Conservation (phyloP, 1,140 invertebrate genomes). For the Bombus affinis region DNA sequence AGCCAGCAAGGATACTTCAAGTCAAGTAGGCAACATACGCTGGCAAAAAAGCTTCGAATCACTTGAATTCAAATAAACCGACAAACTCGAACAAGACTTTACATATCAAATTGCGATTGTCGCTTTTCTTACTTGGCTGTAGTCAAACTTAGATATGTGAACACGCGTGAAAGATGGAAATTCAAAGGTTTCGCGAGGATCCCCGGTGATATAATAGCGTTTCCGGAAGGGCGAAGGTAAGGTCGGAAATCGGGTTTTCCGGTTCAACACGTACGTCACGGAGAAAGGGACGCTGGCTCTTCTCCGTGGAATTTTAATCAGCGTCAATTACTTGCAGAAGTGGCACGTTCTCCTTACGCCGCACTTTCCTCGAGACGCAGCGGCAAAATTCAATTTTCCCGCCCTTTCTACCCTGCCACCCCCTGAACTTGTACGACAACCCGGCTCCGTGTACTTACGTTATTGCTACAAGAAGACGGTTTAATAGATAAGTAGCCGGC, state of each 20-base stretch:
- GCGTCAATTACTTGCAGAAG: slow-evolving; percentile 73
- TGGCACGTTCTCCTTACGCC: slow-evolving; percentile 66
- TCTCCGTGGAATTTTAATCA: slow-evolving; percentile 74
- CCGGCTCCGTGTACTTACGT: slow-evolving; percentile 3
- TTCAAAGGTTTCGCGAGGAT: background rate
- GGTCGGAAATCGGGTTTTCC: slow-evolving; percentile 50
- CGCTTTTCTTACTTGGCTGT: too few species aligned
- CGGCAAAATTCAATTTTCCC: slow-evolving; percentile 73
- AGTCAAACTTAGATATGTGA: background rate
- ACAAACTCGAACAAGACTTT: too few species aligned
- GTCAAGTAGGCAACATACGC: too few species aligned
- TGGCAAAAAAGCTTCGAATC: too few species aligned
- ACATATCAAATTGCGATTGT: too few species aligned
- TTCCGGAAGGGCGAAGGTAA: slow-evolving; percentile 9
- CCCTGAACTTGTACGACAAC: slow-evolving; percentile 22
- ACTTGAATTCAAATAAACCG: too few species aligned
- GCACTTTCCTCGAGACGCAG: slow-evolving; percentile 60
- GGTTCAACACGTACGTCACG: slow-evolving; percentile 63
- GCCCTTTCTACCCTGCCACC: slow-evolving; percentile 15
- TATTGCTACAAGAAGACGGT: slow-evolving; percentile 6
- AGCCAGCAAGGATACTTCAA: too few species aligned
- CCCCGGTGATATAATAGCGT: slow-evolving; percentile 43
- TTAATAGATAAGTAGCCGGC: slow-evolving; percentile 36
- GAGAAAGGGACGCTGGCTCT: slow-evolving; percentile 30
- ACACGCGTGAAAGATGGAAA: background rate